Conservation (phyloP, 2,113 vertebrate species). For the Poicephalus meyeri region DNA sequence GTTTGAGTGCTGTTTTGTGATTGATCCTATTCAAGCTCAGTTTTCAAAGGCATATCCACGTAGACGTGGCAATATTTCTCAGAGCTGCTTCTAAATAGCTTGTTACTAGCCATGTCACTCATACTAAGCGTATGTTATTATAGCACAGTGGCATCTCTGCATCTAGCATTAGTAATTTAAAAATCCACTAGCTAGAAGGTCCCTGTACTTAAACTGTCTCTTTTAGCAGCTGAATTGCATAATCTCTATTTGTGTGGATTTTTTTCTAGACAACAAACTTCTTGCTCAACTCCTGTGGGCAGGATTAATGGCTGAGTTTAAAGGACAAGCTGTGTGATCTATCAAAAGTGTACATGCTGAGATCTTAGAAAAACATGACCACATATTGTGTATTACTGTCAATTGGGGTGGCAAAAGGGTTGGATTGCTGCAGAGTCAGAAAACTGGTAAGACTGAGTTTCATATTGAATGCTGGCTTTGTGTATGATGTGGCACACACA, state of each 20-base stretch:
- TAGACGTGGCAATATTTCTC: neutral
- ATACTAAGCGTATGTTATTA: neutral
- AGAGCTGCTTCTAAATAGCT: neutral
- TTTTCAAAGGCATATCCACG: neutral
- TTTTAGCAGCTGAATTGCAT: slow-evolving; percentile 4
- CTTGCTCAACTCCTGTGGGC: slow-evolving; percentile 10
- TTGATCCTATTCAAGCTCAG: neutral
- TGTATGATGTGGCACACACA: neutral
- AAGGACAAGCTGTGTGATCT: slow-evolving; percentile 60
- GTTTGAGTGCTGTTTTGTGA: neutral
- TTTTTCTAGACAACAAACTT: slow-evolving; percentile 15
- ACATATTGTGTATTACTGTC: slow-evolving; percentile 27
- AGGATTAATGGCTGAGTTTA: slow-evolving; percentile 65
- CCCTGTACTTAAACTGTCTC: neutral
- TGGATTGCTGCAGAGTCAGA: slow-evolving; percentile 30
- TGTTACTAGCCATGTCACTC: neutral
- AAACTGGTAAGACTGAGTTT: neutral
- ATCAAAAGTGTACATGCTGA: slow-evolving; percentile 46
- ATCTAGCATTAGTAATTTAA: neutral
- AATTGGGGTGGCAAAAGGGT: neutral
- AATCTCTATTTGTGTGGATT: slow-evolving; percentile 9
- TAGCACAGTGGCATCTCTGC: neutral
- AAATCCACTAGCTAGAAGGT: neutral
- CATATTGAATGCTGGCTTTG: neutral
- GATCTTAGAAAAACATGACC: slow-evolving; percentile 40